Evolutionary conservation across 2,888 invertebrate genomes (phyloP).

Genomic region (Volucella inflata): DNA sequence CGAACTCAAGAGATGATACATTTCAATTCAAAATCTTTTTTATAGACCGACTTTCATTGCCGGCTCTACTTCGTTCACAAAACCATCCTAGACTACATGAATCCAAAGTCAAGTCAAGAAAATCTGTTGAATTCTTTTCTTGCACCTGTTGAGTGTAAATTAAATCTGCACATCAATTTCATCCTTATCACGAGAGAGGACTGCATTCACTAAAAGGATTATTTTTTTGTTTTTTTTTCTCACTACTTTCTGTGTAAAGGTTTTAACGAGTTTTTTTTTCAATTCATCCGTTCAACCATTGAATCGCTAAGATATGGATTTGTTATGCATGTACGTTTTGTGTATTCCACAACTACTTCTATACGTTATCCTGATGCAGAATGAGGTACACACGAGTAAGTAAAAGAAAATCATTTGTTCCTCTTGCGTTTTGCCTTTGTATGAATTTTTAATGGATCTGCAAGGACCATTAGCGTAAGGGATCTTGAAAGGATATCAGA

Average conservation of each 20-base stretch:
- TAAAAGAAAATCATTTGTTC: neutral
- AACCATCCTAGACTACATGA: no score
- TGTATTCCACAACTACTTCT: no score
- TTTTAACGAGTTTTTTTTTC: conserved; percentile 5
- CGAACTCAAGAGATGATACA: no score
- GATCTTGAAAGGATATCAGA: conserved; percentile 1
- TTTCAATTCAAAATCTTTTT: no score
- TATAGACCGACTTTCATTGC: no score
- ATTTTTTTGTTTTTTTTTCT: neutral
- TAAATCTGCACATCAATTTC: neutral
- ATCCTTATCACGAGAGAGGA: neutral
- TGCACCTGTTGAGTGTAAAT: neutral
- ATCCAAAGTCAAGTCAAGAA: no score
- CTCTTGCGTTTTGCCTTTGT: neutral
- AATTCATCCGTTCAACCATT: conserved; percentile 27
- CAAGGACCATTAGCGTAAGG: conserved; percentile 4
- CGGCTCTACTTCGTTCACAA: no score
- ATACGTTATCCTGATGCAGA: no score
- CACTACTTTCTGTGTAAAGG: neutral
- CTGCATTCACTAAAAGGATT: neutral
- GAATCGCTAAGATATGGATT: conserved; percentile 1
- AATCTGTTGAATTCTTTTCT: neutral
- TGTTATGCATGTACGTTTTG: no score
- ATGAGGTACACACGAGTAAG: no score
- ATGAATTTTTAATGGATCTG: conserved; percentile 40